phyloP scores from a whole-genome alignment of 2,113 vertebrate species.

The Phainopepla nitens region DNA sequence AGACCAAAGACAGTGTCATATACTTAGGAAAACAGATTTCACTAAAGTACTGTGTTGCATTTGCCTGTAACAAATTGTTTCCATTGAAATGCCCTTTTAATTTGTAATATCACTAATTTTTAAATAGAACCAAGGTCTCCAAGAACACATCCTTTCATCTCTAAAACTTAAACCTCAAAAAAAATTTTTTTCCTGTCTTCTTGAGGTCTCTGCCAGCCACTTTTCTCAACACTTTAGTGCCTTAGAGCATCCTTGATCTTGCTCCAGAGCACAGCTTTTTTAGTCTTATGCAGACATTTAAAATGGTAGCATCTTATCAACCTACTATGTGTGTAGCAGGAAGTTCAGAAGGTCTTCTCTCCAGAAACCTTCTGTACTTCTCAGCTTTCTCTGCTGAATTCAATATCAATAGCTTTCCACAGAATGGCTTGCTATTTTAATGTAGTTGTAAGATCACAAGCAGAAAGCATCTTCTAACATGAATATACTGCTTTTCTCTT shows the following conservation, averaged over 20 bases:
- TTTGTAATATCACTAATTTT: neutral
- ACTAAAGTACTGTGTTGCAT: neutral
- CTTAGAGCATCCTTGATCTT: neutral
- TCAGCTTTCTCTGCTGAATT: neutral
- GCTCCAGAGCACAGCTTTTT: neutral
- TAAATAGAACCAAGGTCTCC: neutral
- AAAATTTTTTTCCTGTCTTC: neutral
- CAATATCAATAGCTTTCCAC: neutral
- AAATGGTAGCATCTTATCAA: neutral
- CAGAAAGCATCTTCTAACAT: neutral
- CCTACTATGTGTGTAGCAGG: rapidly evolving
- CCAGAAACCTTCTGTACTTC: neutral
- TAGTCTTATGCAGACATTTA: neutral
- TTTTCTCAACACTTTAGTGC: neutral
- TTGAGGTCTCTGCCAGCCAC: neutral
- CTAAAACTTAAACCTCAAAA: neutral
- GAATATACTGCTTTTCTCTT: neutral
- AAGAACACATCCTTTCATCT: neutral
- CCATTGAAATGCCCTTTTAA: neutral
- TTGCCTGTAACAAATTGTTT: neutral
- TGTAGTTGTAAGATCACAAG: neutral
- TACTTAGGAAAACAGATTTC: neutral
- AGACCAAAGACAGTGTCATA: neutral
- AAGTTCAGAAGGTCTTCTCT: neutral
- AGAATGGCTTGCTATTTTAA: neutral